Evolutionary conservation across 2,113 vertebrate genomes (phyloP), one percentile per base, ranked within the genome.

Genomic region (Protobothrops mucrosquamatus): DNA sequence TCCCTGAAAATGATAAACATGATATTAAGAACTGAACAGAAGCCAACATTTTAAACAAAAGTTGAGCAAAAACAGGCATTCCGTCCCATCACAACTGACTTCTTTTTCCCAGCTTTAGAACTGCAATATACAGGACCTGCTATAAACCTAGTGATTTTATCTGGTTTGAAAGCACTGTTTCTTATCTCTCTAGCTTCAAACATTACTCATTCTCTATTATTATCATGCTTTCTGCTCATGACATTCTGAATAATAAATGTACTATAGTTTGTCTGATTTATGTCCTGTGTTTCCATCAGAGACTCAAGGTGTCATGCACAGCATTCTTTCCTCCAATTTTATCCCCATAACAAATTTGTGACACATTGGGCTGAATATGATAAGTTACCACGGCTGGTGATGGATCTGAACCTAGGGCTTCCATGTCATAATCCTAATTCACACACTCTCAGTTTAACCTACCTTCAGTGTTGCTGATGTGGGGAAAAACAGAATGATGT

Each of bases 1-100:
- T 55, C 98, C 99, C 99, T 99, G 96, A 39, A 94, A 95, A n/a
- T 46, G 91, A 96, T 95, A 96, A 94, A 88, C 94, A 94, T 94
- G 0, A 12, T 46, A 64, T n/a, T 54, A 91, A 91, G 91, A 96
- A 64, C n/a, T 90, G 91, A 10, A 59, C 81, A 89, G 10, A 59
- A 3, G 23, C 51, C 93, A 87, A 69, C 56, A 14, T n/a, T 15
- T 89, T 57, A 74, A 85, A 1, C 56, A 89, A 81, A 43, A 26
- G 12, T 12, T 15, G 59, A 29, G 46, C 29, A n/a, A 4, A 43
- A 39, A 6, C 59, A 34, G 29, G n/a, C 14, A 69, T 69, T 69
- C 29, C 26, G 6, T 81, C 2, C 39, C 69, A 81, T 43, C 34
- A 81, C 20, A 81, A 43, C 7, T 43, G 34, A 81, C 74, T 43